phyloP scores from a whole-genome alignment of 2,888 invertebrate species.

The Plusia festucae region DNA sequence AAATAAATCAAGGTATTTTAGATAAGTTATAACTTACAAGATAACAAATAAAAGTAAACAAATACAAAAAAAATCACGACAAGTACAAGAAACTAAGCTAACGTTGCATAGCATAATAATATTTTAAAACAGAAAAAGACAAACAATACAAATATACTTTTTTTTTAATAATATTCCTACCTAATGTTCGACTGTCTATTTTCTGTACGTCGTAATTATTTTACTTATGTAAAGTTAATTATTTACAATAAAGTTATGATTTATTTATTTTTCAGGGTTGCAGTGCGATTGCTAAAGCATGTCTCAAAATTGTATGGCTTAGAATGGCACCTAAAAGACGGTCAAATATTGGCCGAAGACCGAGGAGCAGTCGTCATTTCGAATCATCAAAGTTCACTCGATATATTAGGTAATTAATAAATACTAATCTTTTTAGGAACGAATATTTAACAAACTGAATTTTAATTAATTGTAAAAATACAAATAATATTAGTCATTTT shows the following conservation, averaged over 20 bases:
- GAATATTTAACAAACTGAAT: background rate
- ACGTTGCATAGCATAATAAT: too few relatives aligned
- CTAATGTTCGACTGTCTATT: background rate
- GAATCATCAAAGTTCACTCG: conserved; percentile 91
- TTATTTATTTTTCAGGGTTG: conserved; percentile 64
- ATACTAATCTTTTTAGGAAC: too few relatives aligned
- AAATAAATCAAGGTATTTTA: conserved; percentile 4
- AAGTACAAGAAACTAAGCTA: too few relatives aligned
- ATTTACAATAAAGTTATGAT: background rate
- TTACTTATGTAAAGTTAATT: background rate
- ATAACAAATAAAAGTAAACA: background rate
- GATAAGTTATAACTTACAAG: background rate
- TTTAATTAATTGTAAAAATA: too few relatives aligned
- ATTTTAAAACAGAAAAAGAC: too few relatives aligned
- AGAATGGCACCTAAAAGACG: conserved; percentile 86
- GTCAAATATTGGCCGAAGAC: conserved; percentile 83
- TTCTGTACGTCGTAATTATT: background rate
- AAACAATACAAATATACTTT: too few relatives aligned
- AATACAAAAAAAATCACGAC: background rate
- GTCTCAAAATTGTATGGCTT: conserved; percentile 83
- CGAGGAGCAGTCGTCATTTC: conserved; percentile 90
- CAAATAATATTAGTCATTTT: too few relatives aligned
- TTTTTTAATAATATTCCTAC: too few relatives aligned
- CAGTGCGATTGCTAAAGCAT: conserved; percentile 70
- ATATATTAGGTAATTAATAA: conserved; percentile 91